These are phyloP conservation scores for Axinella damicornis DNA, from an alignment of 37 sponge, comb jelly and placozoan species.

Conservation along the genomic window DNA sequence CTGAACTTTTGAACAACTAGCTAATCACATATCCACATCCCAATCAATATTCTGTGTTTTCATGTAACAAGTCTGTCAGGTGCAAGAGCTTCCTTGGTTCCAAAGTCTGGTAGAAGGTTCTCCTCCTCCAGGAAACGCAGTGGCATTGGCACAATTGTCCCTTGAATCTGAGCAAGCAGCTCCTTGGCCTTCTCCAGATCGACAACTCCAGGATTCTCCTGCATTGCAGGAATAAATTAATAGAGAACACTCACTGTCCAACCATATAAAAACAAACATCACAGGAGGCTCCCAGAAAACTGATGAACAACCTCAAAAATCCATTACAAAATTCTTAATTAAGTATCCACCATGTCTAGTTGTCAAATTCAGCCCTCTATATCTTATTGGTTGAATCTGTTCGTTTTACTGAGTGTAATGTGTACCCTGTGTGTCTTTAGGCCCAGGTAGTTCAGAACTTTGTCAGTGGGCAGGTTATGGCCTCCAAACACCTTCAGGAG, in stretches of 20 bases:
- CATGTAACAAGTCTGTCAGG: slow-evolving; percentile 9
- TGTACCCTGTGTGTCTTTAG: slow-evolving; percentile 38
- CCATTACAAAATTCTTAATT: too few species aligned
- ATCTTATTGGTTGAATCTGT: too few species aligned
- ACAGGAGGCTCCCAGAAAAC: too few species aligned
- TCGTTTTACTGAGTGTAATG: background rate
- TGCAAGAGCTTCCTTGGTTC: slow-evolving; percentile 1
- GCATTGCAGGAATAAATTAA: background rate
- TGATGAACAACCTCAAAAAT: too few species aligned
- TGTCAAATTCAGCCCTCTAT: too few species aligned
- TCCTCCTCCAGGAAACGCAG: slow-evolving; percentile 55
- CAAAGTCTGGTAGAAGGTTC: slow-evolving; percentile 28
- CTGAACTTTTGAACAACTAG: too few species aligned
- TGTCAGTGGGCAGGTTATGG: slow-evolving; percentile 56
- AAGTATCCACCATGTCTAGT: too few species aligned
- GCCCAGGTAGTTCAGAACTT: slow-evolving; percentile 21
- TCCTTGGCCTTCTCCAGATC: slow-evolving; percentile 28
- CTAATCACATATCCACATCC: too few species aligned
- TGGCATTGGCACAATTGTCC: slow-evolving; percentile 59
- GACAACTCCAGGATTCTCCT: slow-evolving; percentile 26
- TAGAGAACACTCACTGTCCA: too few species aligned
- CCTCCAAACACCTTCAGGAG: slow-evolving; percentile 63
- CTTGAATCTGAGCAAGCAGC: slow-evolving; percentile 40
- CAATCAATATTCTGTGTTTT: too few species aligned
- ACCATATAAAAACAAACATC: too few species aligned